A percentile compares a stretch with the other conserved stretches of the same genome.
phyloP scores from a whole-genome alignment of 1,140 invertebrate genomes.

The Coenobita brevimanus region DNA sequence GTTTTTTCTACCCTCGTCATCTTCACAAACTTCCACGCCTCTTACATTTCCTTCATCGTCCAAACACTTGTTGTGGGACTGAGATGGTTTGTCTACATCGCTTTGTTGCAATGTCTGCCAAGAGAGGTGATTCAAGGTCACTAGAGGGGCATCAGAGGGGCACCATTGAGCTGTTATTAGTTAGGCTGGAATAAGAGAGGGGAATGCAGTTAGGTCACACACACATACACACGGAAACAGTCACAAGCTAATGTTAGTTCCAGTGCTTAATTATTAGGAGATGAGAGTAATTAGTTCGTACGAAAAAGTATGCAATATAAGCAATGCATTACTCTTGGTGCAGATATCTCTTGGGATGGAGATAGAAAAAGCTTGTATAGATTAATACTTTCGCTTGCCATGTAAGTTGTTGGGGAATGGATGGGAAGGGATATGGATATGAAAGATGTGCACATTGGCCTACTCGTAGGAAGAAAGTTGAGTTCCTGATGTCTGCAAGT shows the following conservation, averaged over 20 bases:
- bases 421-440: too few relatives aligned
- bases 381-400: too few relatives aligned
- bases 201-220: conserved; percentile 34
- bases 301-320: too few relatives aligned
- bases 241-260: not conserved
- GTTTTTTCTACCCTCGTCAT: not conserved
- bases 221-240: not conserved
- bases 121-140: conserved; percentile 61
- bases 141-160: conserved; percentile 31
- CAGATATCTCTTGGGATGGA: too few relatives aligned
- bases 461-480: too few relatives aligned
- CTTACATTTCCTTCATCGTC: not conserved
- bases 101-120: conserved; percentile 46
- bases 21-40: not conserved
- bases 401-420: too few relatives aligned
- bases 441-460: too few relatives aligned
- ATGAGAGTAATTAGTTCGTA: too few relatives aligned
- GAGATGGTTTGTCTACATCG: conserved; percentile 8
- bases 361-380: too few relatives aligned
- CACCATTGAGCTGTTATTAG: conserved; percentile 39
- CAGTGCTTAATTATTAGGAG: too few relatives aligned
- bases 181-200: conserved; percentile 41
- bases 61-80: not conserved
- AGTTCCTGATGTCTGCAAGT: too few relatives aligned
- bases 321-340: too few relatives aligned